Conservation (phyloP, 2,888 invertebrate species). For the Mylabris sibirica region DNA sequence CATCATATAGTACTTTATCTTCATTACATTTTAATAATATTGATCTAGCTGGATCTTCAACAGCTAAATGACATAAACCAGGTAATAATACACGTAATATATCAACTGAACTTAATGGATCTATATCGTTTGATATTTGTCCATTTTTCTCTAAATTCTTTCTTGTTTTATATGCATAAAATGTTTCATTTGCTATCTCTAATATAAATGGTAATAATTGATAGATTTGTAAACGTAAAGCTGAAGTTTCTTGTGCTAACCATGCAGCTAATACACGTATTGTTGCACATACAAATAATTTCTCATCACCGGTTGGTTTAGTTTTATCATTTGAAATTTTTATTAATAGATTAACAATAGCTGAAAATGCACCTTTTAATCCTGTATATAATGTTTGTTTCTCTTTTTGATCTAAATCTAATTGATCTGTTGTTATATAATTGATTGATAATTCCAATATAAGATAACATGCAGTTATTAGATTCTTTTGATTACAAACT, state of each 20-base stretch:
- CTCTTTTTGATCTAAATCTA: constrained; percentile 89
- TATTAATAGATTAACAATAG: constrained; percentile 76
- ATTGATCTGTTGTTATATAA: constrained; percentile 80
- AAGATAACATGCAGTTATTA: constrained; percentile 83
- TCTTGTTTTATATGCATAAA: constrained; percentile 74
- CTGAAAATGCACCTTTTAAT: constrained; percentile 87
- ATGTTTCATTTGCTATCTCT: constrained; percentile 81
- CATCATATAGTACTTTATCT: constrained; percentile 82
- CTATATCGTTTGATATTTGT: constrained; percentile 54
- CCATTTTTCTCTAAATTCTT: constrained; percentile 72
- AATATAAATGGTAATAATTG: constrained; percentile 83
- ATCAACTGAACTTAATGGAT: constrained; percentile 65
- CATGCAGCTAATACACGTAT: constrained; percentile 87
- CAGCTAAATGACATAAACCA: constrained; percentile 88
- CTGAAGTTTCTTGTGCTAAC: constrained; percentile 90
- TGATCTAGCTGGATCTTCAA: constrained; percentile 86
- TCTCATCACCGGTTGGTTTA: constrained; percentile 75
- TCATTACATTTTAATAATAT: constrained; percentile 79
- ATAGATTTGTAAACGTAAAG: constrained; percentile 84
- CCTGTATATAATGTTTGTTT: constrained; percentile 90
- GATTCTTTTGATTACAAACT: constrained; percentile 76
- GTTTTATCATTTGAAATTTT: constrained; percentile 79
- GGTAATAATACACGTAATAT: constrained; percentile 84
- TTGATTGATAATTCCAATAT: constrained; percentile 81
- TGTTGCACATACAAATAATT: constrained; percentile 83